These are phyloP conservation scores for Amphiprion clarkii DNA, from an alignment of 2,797 vertebrate genomes.

Conservation along the genomic window DNA sequence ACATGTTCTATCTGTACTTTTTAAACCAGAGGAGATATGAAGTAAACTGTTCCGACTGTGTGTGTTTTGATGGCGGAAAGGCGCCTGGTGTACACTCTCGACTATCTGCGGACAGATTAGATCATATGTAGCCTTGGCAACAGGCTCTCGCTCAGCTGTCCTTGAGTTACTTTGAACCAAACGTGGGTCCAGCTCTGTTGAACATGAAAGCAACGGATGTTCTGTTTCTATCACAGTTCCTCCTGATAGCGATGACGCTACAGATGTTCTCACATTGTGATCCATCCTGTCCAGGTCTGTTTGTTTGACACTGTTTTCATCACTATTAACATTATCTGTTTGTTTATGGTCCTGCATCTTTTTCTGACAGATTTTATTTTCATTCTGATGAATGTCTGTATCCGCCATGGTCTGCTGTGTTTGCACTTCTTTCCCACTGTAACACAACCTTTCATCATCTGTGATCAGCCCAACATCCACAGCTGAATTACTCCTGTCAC, in stretches of 20 bases:
- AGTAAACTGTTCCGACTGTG: background rate
- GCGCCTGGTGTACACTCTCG: constrained; percentile 66
- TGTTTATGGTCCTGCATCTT: constrained; percentile 15
- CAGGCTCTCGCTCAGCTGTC: constrained; percentile 31
- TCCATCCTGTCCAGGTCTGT: constrained; percentile 38
- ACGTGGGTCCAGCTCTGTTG: constrained; percentile 35
- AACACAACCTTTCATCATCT: constrained; percentile 10
- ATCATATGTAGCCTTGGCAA: constrained; percentile 70
- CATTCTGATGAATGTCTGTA: background rate
- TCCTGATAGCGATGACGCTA: constrained; percentile 56
- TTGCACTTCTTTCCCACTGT: background rate
- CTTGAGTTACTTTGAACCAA: constrained; percentile 20
- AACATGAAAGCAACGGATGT: background rate
- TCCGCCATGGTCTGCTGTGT: background rate
- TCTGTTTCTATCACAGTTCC: constrained; percentile 52
- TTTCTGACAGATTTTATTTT: background rate
- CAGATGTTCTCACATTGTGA: constrained; percentile 35
- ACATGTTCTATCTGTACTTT: constrained; percentile 17
- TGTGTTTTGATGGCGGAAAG: constrained; percentile 56
- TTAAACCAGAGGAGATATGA: constrained; percentile 22
- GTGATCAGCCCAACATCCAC: constrained; percentile 7
- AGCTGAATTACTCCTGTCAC: constrained; percentile 6
- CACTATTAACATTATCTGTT: constrained; percentile 8
- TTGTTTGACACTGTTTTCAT: background rate
- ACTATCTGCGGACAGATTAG: constrained; percentile 73